Conservation (phyloP, 2,797 vertebrate genomes). For the Denticeps clupeoides region DNA sequence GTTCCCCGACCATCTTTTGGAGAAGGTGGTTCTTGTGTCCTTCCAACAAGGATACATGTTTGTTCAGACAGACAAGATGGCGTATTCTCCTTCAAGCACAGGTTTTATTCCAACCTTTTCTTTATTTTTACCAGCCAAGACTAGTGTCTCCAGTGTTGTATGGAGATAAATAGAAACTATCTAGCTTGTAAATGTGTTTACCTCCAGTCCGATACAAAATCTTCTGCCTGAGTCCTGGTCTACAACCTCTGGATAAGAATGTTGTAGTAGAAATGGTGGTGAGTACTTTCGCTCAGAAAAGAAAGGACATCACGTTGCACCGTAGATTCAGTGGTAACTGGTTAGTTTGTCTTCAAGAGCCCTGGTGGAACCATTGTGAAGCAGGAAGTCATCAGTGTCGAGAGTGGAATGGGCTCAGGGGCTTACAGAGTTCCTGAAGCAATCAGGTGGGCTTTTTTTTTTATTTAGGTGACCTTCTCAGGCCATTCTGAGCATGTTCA, state of each 20-base stretch:
- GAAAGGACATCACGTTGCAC: too few species aligned
- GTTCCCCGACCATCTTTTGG: conserved; percentile 38
- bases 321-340: too few species aligned
- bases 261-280: conserved; percentile 44
- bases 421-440: conserved; percentile 33
- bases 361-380: conserved; percentile 41
- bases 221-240: conserved; percentile 37
- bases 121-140: too few species aligned
- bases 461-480: too few species aligned
- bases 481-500: neutral
- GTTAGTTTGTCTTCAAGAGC: conserved; percentile 33
- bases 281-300: too few species aligned
- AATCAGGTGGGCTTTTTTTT: conserved; percentile 36
- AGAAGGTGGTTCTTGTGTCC: conserved; percentile 65
- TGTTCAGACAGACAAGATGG: conserved; percentile 44
- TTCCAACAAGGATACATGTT: conserved; percentile 69
- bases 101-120: neutral
- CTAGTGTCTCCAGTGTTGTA: too few species aligned
- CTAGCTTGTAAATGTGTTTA: too few species aligned
- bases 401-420: conserved; percentile 30
- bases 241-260: conserved; percentile 33
- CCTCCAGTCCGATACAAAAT: conserved; percentile 44
- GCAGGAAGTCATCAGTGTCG: conserved; percentile 20
- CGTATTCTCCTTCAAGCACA: neutral
- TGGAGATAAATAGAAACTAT: too few species aligned